A percentile compares a stretch with the other conserved stretches of the same genome.
phyloP scores from a whole-genome alignment of 2,888 invertebrate species.

The Troilus luridus region DNA sequence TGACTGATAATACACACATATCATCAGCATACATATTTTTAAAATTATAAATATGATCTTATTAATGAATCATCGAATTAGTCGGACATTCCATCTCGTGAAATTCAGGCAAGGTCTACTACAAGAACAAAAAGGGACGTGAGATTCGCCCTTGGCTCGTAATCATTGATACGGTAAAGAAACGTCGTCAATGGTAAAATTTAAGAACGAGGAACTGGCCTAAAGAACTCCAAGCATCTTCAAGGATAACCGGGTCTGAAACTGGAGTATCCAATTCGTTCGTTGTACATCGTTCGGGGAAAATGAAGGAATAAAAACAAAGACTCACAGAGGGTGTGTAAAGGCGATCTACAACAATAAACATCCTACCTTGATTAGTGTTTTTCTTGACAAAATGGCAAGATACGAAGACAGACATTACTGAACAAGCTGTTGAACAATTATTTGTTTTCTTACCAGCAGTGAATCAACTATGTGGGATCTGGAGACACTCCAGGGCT shows the following conservation, averaged over 20 bases:
- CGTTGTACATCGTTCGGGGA: background rate
- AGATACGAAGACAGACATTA: too few species aligned
- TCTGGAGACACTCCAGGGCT: too few species aligned
- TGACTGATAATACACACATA: too few species aligned
- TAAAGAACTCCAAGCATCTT: background rate
- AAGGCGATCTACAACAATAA: background rate
- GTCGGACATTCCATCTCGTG: background rate
- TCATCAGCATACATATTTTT: background rate
- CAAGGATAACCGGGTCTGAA: background rate
- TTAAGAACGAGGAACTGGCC: background rate
- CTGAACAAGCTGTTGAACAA: too few species aligned
- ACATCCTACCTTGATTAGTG: background rate
- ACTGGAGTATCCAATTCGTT: background rate
- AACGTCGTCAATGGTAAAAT: background rate
- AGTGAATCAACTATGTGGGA: too few species aligned
- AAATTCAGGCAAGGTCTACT: background rate
- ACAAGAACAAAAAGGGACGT: background rate
- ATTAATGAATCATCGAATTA: background rate
- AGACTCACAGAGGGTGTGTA: background rate
- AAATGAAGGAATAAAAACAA: background rate
- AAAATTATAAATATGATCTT: too few species aligned
- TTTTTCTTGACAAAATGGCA: background rate
- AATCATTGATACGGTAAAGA: background rate
- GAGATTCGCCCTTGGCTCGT: background rate
- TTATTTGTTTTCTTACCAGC: too few species aligned